These are phyloP conservation scores for Marmota flaviventris DNA, from an alignment of 2,113 vertebrate genomes.

Conservation along the genomic window DNA sequence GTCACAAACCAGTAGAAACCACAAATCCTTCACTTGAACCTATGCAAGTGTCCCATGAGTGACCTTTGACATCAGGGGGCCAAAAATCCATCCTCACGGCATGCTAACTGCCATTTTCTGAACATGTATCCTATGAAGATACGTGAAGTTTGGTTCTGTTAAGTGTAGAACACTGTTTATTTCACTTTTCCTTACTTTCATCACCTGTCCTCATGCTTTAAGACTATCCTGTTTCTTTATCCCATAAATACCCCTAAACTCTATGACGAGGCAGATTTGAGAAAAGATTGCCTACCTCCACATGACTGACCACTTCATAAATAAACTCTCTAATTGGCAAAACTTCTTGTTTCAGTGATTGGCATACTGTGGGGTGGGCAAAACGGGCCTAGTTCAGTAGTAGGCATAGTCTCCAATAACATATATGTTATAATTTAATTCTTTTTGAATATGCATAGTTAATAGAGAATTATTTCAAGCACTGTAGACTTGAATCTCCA, in stretches of 20 bases:
- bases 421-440: not conserved
- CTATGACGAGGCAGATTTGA: not conserved
- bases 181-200: not conserved
- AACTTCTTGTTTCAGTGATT: not conserved
- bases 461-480: slow-evolving; percentile 73
- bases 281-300: not conserved
- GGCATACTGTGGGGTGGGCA: not conserved
- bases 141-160: not conserved
- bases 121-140: not conserved
- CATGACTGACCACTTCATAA: not conserved
- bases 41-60: not conserved
- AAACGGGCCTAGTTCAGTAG: not conserved
- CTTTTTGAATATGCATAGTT: slow-evolving; percentile 53
- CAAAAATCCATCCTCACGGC: not conserved
- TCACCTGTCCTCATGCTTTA: not conserved
- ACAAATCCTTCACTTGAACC: not conserved
- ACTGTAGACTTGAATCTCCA: slow-evolving; percentile 33
- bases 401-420: not conserved
- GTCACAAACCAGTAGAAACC: not conserved
- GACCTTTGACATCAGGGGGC: not conserved
- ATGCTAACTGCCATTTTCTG: not conserved
- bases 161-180: no score
- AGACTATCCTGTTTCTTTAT: not conserved
- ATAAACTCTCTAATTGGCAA: not conserved
- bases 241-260: not conserved